Base-by-base conservation (phyloP, 2,888 invertebrate genomes). In the Rhopalosiphum nymphaeae region DNA sequence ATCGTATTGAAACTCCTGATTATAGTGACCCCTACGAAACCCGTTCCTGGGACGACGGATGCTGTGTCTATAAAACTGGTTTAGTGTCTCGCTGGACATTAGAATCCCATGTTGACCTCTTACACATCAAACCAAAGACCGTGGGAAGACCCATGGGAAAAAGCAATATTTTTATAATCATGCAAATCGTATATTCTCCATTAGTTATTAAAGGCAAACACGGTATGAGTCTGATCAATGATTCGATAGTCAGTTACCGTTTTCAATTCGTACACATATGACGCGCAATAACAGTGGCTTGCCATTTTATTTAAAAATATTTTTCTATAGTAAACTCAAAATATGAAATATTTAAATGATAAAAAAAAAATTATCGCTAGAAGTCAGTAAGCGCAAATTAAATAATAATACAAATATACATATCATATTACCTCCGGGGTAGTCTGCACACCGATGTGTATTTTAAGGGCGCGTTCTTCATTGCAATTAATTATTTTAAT, bases 401-500 rank as follows among this genome's bases (percentile, higher is more conserved):
- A 78, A 85, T 91, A 56, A 57, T 91, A 67, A 53, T 88, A 88
- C 29, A 10, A 89, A 46, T 67, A 91, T 26, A 49, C 36, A 84
- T 93, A 93, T 93, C 89, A n/a, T 57, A 29, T 93, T 93, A 90
- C 93, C 57, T 85, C 3, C 26, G n/a, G 44, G 29, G 5, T 53
- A 9, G 16, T 56, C 1, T 85, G 11, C 42, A 53, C 84, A 0
- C 46, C 67, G 67, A 29, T 84, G 84, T 84, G 93, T 57, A 53
- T 78, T 87, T 87, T 85, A 86, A 87, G 36, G 84, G 57, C 85
- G 21, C 29, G 57, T 46, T 85, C 61, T 93, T 90, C 49, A 36
- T 49, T 42, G 84, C 89, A 61, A 93, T 90, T 90, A 86, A 93
- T 93, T 93, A 93, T 93, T 90, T 93, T 93, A 93, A 93, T 90